Evolutionary conservation across 2,113 vertebrate species (phyloP).

Genomic region (Podocnemis expansa): DNA sequence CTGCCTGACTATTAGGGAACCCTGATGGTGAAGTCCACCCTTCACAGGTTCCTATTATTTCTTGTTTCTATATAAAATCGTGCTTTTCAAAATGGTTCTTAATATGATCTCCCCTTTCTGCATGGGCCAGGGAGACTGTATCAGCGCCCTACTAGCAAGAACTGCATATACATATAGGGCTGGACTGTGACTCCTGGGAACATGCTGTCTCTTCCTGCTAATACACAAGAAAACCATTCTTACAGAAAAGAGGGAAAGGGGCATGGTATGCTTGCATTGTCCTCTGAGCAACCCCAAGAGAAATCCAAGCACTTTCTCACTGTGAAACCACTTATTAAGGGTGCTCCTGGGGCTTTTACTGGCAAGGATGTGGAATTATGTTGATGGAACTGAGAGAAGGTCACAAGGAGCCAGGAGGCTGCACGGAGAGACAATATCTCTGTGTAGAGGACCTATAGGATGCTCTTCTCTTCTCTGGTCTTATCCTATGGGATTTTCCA

Average conservation of each 20-base stretch:
- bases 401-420: background rate
- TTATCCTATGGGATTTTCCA: background rate
- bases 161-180: background rate
- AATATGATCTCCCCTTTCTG: background rate
- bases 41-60: background rate
- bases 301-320: background rate
- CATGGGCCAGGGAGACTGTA: background rate
- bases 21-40: background rate
- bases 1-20: background rate
- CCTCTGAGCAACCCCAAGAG: background rate
- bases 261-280: background rate
- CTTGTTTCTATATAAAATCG: background rate
- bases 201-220: background rate
- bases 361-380: background rate
- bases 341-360: background rate
- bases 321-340: background rate
- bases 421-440: background rate
- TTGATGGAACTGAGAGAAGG: background rate
- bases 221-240: background rate
- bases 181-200: rapidly evolving
- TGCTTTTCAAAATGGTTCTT: background rate
- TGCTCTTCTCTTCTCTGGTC: background rate
- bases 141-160: background rate
- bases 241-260: background rate
- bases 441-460: background rate